Evolutionary conservation across 2,113 vertebrate genomes (phyloP).

Genomic region (Rhineura floridana): DNA sequence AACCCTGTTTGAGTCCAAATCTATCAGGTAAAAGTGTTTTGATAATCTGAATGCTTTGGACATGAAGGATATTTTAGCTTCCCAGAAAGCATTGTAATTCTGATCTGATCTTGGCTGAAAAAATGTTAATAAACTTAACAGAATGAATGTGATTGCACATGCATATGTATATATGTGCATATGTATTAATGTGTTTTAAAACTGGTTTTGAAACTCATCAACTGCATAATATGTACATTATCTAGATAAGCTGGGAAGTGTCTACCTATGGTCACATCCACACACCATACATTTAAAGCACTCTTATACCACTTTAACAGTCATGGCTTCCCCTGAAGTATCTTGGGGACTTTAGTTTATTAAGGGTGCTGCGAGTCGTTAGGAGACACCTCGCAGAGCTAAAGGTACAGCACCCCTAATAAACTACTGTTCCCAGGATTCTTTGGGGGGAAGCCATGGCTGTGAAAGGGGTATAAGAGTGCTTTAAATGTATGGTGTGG

Average conservation of each 20-base stretch:
- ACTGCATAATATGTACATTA: not conserved
- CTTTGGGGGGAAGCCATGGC: no score
- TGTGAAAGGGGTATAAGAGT: no score
- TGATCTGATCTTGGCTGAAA: not conserved
- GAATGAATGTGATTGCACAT: not conserved
- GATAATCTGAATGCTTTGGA: not conserved
- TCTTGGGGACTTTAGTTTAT: no score
- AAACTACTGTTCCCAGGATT: no score
- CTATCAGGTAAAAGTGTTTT: not conserved
- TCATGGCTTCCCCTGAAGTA: no score
- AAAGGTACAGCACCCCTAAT: no score
- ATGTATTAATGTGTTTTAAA: not conserved
- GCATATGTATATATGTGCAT: not conserved
- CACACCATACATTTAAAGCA: no score
- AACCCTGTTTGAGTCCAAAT: not conserved
- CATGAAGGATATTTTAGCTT: not conserved
- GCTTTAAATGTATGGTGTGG: no score
- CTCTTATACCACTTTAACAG: no score
- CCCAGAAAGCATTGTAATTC: not conserved
- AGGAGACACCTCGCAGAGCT: no score
- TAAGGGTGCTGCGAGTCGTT: no score
- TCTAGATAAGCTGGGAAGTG: not conserved
- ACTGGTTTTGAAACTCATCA: not conserved
- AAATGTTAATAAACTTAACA: not conserved
- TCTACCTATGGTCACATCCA: no score